These are phyloP conservation scores for Melinaea menophilus DNA, from an alignment of 2,888 invertebrate genomes.

Conservation along the genomic window DNA sequence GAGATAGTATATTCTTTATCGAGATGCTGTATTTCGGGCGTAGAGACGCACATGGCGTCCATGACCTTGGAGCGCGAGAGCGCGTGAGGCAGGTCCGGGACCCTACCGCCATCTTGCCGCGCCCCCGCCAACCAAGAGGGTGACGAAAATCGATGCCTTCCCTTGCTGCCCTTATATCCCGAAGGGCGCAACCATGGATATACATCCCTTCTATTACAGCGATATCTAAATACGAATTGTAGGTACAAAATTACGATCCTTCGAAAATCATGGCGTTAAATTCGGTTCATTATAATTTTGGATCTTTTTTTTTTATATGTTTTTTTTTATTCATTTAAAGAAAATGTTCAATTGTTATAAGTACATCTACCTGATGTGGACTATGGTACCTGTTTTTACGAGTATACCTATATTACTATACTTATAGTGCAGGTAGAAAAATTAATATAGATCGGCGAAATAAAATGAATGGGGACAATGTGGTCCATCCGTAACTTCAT, in stretches of 20 bases:
- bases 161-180: constrained; percentile 60
- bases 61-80: constrained; percentile 63
- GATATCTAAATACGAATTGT: constrained; percentile 12
- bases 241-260: not conserved
- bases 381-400: constrained; percentile 14
- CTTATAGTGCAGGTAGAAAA: constrained; percentile 11
- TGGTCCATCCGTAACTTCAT: constrained; percentile 3
- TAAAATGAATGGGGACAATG: constrained; percentile 10
- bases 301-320: constrained; percentile 9
- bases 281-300: no score
- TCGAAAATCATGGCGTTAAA: not conserved
- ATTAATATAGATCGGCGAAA: constrained; percentile 17
- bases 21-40: constrained; percentile 70
- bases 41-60: constrained; percentile 60
- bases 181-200: constrained; percentile 60
- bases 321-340: constrained; percentile 1
- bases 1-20: constrained; percentile 49
- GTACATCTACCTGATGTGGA: constrained; percentile 15
- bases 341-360: no score
- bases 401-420: constrained; percentile 1
- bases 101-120: constrained; percentile 69
- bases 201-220: constrained; percentile 42
- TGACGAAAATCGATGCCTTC: constrained; percentile 75
- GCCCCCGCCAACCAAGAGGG: constrained; percentile 52
- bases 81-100: constrained; percentile 73